Percentiles rank a stretch among this genome's conserved stretches.
Evolutionary conservation across 2,113 vertebrate species (phyloP).

Genomic region (Pachycephala philippinensis): DNA sequence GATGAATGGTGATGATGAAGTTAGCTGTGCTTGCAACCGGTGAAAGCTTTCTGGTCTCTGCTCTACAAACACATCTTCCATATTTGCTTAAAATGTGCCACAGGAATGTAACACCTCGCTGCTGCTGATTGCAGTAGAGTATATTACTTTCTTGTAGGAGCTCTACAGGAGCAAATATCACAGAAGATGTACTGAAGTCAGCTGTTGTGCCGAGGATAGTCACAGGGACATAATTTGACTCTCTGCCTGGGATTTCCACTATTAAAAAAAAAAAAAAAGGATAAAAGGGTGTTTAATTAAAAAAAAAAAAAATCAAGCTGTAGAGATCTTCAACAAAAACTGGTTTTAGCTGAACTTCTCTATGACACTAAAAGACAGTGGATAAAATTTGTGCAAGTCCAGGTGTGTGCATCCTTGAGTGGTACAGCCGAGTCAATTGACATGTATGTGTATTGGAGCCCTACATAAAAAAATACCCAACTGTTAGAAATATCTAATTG

Average conservation of each 20-base stretch:
- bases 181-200: background rate
- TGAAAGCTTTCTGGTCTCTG: background rate
- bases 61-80: background rate
- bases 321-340: background rate
- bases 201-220: background rate
- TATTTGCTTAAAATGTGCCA: background rate
- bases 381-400: background rate
- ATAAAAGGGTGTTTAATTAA: background rate
- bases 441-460: background rate
- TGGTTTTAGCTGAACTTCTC: background rate
- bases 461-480: background rate
- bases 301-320: background rate
- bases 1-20: background rate
- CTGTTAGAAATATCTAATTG: background rate
- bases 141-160: constrained; percentile 6
- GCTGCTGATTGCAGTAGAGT: background rate
- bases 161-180: background rate
- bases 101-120: accelerated
- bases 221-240: background rate
- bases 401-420: background rate
- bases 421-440: background rate
- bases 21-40: background rate
- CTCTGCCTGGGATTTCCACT: background rate
- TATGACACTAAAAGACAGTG: background rate
- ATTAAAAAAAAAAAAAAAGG: background rate